A percentile compares a stretch with the other conserved stretches of the same genome.
phyloP scores from a whole-genome alignment of 2,888 invertebrate genomes.

The Apodemia zela region DNA sequence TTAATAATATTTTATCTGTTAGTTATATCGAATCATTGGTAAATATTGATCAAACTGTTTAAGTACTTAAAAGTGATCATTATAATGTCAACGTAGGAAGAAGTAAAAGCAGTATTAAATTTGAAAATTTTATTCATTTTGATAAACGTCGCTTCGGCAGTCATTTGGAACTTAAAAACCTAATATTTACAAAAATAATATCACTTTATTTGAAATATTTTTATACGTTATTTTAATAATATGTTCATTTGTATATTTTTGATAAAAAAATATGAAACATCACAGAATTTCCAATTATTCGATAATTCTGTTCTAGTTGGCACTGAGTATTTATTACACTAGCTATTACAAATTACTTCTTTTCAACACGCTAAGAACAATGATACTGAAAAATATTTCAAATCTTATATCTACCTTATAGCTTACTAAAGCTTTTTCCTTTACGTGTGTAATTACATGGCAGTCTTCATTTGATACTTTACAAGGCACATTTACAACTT shows the following conservation, averaged over 20 bases:
- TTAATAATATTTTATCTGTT: neutral
- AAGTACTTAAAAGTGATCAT: neutral
- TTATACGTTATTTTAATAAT: conserved; percentile 22
- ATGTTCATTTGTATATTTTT: neutral
- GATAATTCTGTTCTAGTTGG: too few relatives aligned
- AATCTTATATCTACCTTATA: conserved; percentile 62
- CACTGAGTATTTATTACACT: too few relatives aligned
- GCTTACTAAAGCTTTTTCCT: conserved; percentile 75
- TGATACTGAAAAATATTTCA: conserved; percentile 34
- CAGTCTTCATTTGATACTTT: conserved; percentile 74
- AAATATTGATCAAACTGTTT: neutral
- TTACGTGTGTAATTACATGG: conserved; percentile 69
- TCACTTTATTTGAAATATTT: conserved; percentile 34
- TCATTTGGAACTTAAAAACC: conserved; percentile 35
- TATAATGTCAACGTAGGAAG: conserved; percentile 32
- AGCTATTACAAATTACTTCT: too few relatives aligned
- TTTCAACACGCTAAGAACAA: too few relatives aligned
- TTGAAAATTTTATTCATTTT: conserved; percentile 38
- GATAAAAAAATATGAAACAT: neutral
- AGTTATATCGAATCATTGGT: neutral
- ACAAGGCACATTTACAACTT: conserved; percentile 60
- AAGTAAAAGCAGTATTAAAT: conserved; percentile 41
- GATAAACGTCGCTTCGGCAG: conserved; percentile 30
- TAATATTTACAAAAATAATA: conserved; percentile 38
- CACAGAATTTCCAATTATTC: neutral